Base-by-base conservation (phyloP, 1,140 invertebrate species). In the Drosophila paulistorum region DNA sequence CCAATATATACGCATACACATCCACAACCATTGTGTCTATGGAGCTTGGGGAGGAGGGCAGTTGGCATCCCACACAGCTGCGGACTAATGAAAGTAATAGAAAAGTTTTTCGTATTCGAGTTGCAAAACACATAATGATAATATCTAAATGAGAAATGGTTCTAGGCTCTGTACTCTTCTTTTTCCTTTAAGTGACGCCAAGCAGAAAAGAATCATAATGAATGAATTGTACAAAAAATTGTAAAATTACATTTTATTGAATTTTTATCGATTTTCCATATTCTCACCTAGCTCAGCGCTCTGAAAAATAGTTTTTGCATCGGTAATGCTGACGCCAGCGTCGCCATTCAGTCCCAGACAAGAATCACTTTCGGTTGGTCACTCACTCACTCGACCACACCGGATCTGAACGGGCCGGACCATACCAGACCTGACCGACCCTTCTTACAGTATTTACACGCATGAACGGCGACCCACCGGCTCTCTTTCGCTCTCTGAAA, bases 71-170 rank as follows among this genome's bases (percentile, higher is more conserved):
- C 41, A 42, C 41, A n/a, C 41, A 42, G 41, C 41, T 48, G 45
- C 9, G 65, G 77, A 77, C 74, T 71, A 77, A 87, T 74, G 74
- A 80, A 87, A 79, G 79, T 76, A 71, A 86, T 87, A 71, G 45
- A 65, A 85, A 85, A 85, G 60, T 85, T 87, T 87, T 82, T 63
- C 75, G 83, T 68, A 82, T 85, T 74, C 69, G 68, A 69, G 54
- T 59, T 61, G 35, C 62, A 33, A 58, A 42, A 66, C 58, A 58
- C 82, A 77, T 74, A 81, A 79, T 77, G 76, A 77, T 85, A 59
- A 77, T 64, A 48, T 48, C 45, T 48, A 20, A 48, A 48, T 20
- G 45, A 48, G 45, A 14, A 11, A 51, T 51, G 9, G 9, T 20
- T 20, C 20, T 48, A 10, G 45, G 45, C 14, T 20, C 33, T 35